These are phyloP conservation scores for Chelonus formosanus DNA, from an alignment of 2,888 invertebrate species.

Conservation along the genomic window DNA sequence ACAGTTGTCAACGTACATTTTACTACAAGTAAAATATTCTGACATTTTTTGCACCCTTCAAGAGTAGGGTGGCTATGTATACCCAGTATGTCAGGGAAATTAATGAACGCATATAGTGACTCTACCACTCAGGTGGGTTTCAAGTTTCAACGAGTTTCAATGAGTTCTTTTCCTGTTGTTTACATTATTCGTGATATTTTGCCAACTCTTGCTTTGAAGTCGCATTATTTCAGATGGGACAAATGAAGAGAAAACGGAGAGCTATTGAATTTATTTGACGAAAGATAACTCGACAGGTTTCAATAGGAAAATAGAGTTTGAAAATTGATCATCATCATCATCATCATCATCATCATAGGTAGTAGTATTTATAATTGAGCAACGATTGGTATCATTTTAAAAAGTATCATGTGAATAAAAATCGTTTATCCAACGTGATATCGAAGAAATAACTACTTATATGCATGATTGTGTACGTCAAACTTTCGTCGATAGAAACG, in stretches of 20 bases:
- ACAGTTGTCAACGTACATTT: too few species aligned
- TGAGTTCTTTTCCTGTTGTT: slow-evolving; percentile 34
- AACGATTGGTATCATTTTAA: too few species aligned
- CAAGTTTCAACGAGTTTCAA: slow-evolving; percentile 34
- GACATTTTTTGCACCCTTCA: slow-evolving; percentile 1
- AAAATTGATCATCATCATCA: too few species aligned
- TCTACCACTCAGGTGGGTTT: slow-evolving; percentile 15
- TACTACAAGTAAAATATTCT: background rate
- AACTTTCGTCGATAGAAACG: slow-evolving; percentile 27
- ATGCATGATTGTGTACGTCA: slow-evolving; percentile 24
- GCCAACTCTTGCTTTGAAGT: background rate
- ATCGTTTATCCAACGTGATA: too few species aligned
- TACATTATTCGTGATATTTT: slow-evolving; percentile 30
- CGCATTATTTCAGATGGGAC: background rate
- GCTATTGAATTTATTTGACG: too few species aligned
- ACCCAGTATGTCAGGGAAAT: slow-evolving; percentile 25
- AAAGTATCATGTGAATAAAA: too few species aligned
- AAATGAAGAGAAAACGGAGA: background rate
- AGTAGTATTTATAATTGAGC: too few species aligned
- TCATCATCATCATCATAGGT: too few species aligned
- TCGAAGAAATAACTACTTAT: slow-evolving; percentile 17
- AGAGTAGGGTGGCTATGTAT: background rate
- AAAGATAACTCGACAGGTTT: too few species aligned
- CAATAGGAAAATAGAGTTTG: too few species aligned
- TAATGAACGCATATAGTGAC: slow-evolving; percentile 14